Evolutionary conservation across 2,888 invertebrate species (phyloP), one percentile per base, ranked within the genome.

Genomic region (Andrena dorsata): DNA sequence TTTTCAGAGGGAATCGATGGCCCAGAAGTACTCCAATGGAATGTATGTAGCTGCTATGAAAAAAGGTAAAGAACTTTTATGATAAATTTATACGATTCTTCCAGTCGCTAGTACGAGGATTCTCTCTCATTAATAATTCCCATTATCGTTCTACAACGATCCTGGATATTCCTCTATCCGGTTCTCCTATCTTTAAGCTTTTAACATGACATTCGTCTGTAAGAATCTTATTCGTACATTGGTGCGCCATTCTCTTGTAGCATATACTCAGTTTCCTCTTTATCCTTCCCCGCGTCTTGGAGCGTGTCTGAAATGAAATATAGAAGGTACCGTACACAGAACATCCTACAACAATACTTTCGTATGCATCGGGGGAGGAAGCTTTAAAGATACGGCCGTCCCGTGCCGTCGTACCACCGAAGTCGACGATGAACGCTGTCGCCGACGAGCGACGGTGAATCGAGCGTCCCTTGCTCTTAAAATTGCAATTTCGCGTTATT

Each of bases 211-310:
- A 74, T 74, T 77, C 70, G 28, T 80, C 75, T 76, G 71, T 86
- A 87, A 87, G 58, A 61, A 82, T 66, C 72, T 73, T 69, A 88
- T 91, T 93, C 93, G 91, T 93, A 93, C 93, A 93, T 92, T 79
- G 91, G 89, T 88, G 91, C 92, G 85, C 91, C 92, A 91, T 93
- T 90, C 90, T 91, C 90, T 84, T 90, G 82, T 84, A 93, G 92
- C 91, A 93, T 93, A 88, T 88, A 93, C 78, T 93, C 90, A 74
- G 88, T 89, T 81, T 92, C 93, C 80, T 91, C 86, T 86, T 91
- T 92, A 93, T 93, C 93, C 93, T 91, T 93, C 89, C 89, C 92
- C 91, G 90, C 92, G 91, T 93, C 93, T 91, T 88, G 90, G 88
- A 89, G 88, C 87, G 92, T 92, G 93, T 93, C 93, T 93, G 93